A percentile compares a stretch with the other conserved stretches of the same genome.
These are phyloP conservation scores for Actenoides lindsayi DNA, from an alignment of 2,113 vertebrate species.

Conservation along the genomic window DNA sequence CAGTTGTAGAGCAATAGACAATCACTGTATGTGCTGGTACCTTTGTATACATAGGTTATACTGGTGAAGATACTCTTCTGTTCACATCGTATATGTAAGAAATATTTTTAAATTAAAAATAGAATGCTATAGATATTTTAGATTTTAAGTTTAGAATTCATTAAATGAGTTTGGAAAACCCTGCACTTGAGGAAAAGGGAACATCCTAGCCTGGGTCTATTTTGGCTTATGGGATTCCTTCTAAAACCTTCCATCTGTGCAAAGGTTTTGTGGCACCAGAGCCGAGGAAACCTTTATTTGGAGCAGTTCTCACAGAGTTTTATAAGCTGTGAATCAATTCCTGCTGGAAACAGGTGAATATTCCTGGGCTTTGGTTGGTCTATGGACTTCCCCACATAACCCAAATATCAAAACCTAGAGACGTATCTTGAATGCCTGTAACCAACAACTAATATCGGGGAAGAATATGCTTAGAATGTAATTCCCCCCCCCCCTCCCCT, in stretches of 20 bases:
- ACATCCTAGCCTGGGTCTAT: neutral
- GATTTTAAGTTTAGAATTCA: neutral
- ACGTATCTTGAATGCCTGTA: neutral
- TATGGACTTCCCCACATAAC: neutral
- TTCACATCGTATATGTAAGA: fast-evolving
- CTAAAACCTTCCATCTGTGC: neutral
- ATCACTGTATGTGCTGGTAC: neutral
- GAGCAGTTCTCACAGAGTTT: neutral
- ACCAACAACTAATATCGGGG: neutral
- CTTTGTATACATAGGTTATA: neutral
- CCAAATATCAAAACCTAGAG: neutral
- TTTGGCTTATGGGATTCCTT: neutral
- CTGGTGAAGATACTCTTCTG: neutral
- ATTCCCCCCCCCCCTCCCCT: no score
- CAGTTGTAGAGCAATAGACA: neutral
- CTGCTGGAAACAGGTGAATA: neutral
- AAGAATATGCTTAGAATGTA: neutral
- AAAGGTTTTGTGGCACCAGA: neutral
- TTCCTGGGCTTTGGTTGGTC: neutral
- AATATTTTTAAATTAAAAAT: neutral
- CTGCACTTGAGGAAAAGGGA: neutral
- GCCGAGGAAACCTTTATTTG: neutral
- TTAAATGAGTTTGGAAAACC: neutral
- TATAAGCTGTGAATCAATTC: neutral
- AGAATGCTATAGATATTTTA: no score